Percentiles rank a stretch among this genome's conserved stretches.
Conservation (phyloP, 2,888 invertebrate species). For the Diaperis boleti region DNA sequence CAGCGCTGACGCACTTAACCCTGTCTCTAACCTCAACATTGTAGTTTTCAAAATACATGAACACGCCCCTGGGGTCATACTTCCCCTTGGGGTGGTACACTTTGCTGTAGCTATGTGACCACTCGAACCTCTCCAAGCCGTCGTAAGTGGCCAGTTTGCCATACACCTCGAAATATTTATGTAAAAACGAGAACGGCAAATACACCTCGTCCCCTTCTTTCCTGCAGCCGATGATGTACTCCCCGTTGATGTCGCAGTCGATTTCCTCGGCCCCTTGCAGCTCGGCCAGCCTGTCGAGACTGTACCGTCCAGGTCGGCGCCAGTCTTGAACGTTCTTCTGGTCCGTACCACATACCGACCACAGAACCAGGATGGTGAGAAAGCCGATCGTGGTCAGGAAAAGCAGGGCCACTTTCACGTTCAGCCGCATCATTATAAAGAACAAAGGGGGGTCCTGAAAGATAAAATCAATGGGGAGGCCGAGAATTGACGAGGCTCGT, state of each 20-base stretch:
- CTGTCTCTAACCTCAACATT: conserved; percentile 96
- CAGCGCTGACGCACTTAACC: conserved; percentile 95
- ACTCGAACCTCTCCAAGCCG: conserved; percentile 87
- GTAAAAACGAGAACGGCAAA: conserved; percentile 92
- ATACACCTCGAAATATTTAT: conserved; percentile 95
- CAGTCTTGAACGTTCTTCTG: conserved; percentile 51
- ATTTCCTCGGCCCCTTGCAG: conserved; percentile 74
- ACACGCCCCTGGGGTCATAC: conserved; percentile 91
- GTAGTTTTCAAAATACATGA: conserved; percentile 97
- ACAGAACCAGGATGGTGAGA: conserved; percentile 78
- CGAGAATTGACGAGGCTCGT: conserved; percentile 26
- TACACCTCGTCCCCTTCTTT: conserved; percentile 82
- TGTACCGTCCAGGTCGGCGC: conserved; percentile 47
- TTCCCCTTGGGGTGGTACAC: conserved; percentile 89
- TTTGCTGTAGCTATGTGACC: conserved; percentile 95
- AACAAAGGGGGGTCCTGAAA: conserved; percentile 65
- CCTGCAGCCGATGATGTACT: conserved; percentile 68
- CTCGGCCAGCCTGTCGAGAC: conserved; percentile 59
- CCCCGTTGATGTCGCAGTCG: conserved; percentile 91
- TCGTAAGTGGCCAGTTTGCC: conserved; percentile 83
- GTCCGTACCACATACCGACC: conserved; percentile 79
- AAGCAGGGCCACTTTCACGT: conserved; percentile 80
- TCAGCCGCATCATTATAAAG: conserved; percentile 81
- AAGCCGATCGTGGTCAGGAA: conserved; percentile 74
- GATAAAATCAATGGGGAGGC: conserved; percentile 36